phyloP scores from a whole-genome alignment of 2,797 vertebrate genomes.

The Limnodromus scolopaceus region DNA sequence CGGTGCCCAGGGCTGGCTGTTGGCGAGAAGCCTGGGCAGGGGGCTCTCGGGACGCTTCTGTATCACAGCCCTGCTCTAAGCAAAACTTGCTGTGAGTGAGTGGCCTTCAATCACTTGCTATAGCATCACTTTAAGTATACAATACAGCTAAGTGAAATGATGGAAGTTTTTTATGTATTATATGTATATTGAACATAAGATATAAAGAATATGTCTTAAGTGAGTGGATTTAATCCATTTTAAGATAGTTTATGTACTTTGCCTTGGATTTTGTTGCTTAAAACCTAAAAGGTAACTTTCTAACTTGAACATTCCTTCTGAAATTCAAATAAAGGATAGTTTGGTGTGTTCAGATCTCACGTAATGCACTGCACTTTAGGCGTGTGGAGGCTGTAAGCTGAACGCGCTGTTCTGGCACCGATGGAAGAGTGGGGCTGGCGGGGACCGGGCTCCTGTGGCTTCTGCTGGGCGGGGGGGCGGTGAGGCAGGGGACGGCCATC shows the following conservation, averaged over 20 bases:
- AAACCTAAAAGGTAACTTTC: constrained; percentile 32
- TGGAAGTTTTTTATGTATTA: neutral
- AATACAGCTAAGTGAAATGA: neutral
- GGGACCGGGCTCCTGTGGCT: neutral
- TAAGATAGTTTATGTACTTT: constrained; percentile 29
- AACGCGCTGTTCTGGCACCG: constrained; percentile 22
- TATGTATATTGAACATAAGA: constrained; percentile 12
- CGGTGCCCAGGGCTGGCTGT: neutral
- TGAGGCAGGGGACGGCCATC: neutral
- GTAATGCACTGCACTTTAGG: constrained; percentile 50
- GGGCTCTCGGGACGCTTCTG: neutral
- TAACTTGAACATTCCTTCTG: constrained; percentile 62
- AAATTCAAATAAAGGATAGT: constrained; percentile 42
- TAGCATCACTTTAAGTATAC: constrained; percentile 7
- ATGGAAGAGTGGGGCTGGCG: neutral
- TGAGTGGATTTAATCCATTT: constrained; percentile 34
- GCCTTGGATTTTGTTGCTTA: constrained; percentile 43
- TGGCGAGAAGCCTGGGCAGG: neutral
- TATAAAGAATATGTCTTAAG: neutral
- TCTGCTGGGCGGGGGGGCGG: neutral
- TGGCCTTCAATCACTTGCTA: constrained; percentile 27
- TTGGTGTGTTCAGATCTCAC: constrained; percentile 28
- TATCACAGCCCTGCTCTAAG: neutral
- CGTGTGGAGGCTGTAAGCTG: neutral
- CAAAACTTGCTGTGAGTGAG: neutral